These are phyloP conservation scores for Choristoneura fumiferana DNA, from an alignment of 1,140 invertebrate genomes.

Conservation along the genomic window DNA sequence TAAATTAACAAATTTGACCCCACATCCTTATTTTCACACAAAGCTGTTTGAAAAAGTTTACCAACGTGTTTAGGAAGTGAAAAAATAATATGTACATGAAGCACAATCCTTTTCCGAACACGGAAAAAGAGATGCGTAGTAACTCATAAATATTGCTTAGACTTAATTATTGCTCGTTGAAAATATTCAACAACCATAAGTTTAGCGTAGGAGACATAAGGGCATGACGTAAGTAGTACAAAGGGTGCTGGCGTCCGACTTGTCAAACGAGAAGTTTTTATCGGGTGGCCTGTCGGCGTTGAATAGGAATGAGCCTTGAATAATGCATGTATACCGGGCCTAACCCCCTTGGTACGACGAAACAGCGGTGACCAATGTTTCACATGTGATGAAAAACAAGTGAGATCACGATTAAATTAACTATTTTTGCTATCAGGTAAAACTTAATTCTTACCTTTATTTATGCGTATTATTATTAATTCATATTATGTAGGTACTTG, in stretches of 20 bases:
- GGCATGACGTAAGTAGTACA: slow-evolving; percentile 67
- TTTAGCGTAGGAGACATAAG: slow-evolving; percentile 32
- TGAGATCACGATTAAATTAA: slow-evolving; percentile 38
- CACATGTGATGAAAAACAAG: not conserved
- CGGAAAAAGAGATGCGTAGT: not conserved
- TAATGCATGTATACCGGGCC: slow-evolving; percentile 60
- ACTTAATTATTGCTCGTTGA: not conserved
- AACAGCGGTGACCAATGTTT: slow-evolving; percentile 10
- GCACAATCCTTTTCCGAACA: not conserved
- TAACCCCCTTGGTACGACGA: slow-evolving; percentile 29
- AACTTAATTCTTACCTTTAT: no score
- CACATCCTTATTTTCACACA: slow-evolving; percentile 20
- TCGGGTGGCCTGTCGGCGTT: slow-evolving; percentile 67
- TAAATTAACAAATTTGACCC: slow-evolving; percentile 14
- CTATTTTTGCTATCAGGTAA: slow-evolving; percentile 32
- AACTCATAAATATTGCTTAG: slow-evolving; percentile 1
- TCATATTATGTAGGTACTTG: no score
- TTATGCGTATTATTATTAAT: no score
- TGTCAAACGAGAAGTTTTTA: slow-evolving; percentile 77
- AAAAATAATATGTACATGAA: no score
- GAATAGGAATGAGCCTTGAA: slow-evolving; percentile 75
- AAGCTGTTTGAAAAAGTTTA: not conserved
- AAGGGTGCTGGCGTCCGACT: slow-evolving; percentile 72
- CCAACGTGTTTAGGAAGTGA: not conserved
- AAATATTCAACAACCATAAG: slow-evolving; percentile 26